Percentiles rank a stretch among this genome's conserved stretches.
Evolutionary conservation across 2,113 vertebrate species (phyloP).

Genomic region (Gracilinanus agilis): DNA sequence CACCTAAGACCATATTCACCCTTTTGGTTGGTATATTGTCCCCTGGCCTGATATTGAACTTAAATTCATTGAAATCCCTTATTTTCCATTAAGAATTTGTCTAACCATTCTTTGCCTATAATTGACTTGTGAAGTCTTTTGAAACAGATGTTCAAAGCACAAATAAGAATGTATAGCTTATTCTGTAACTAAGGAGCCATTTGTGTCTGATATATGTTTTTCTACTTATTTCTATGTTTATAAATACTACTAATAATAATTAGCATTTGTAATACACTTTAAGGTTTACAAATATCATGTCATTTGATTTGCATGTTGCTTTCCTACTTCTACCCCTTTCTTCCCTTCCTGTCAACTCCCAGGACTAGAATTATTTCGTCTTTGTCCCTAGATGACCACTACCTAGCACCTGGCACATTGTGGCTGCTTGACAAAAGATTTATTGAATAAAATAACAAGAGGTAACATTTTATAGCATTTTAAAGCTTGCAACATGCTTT

Average conservation of each 20-base stretch:
- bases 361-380: background rate
- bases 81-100: background rate
- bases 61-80: background rate
- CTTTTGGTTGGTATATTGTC: background rate
- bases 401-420: background rate
- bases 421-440: background rate
- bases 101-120: background rate
- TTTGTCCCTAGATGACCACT: background rate
- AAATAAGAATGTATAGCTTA: background rate
- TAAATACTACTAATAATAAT: background rate
- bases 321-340: background rate
- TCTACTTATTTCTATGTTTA: background rate
- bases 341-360: background rate
- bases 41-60: background rate
- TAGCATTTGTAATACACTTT: background rate
- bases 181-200: background rate
- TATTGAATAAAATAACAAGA: background rate
- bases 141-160: background rate
- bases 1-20: background rate
- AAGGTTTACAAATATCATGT: background rate
- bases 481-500: background rate
- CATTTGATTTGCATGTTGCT: background rate
- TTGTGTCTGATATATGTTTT: background rate
- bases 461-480: background rate
- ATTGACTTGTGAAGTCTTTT: background rate